Conservation (phyloP, 2,888 invertebrate species). For the Gasteruption jaculator region DNA sequence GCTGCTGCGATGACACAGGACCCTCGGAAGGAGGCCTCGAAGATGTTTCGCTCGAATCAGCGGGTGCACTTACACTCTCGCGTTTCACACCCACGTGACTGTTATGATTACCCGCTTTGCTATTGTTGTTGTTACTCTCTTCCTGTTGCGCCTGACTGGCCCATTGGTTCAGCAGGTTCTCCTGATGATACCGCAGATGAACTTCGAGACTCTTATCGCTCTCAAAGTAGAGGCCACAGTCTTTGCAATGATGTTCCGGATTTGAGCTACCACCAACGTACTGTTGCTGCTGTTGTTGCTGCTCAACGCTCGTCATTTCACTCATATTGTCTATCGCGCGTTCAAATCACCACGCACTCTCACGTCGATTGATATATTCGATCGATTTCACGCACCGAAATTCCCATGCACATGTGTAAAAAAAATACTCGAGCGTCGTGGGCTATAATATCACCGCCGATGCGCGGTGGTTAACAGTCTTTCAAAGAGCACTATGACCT, state of each 20-base stretch:
- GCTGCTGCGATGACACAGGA: constrained; percentile 50
- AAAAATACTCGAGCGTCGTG: too few relatives aligned
- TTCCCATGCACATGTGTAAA: constrained; percentile 1
- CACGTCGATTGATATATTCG: constrained; percentile 11
- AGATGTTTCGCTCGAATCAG: constrained; percentile 68
- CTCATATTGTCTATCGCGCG: constrained; percentile 41
- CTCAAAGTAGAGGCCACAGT: constrained; percentile 72
- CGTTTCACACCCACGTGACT: constrained; percentile 54
- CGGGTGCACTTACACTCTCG: constrained; percentile 58
- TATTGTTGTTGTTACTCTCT: constrained; percentile 65
- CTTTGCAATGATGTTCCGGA: constrained; percentile 67
- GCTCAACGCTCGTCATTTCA: constrained; percentile 44
- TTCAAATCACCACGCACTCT: background rate
- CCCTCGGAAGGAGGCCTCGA: constrained; percentile 56
- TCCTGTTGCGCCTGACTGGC: constrained; percentile 58
- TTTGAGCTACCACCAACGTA: constrained; percentile 41
- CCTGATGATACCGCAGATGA: constrained; percentile 76
- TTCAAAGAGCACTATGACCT: too few relatives aligned
- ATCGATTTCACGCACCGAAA: constrained; percentile 6
- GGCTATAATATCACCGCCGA: too few relatives aligned
- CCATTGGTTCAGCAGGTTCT: constrained; percentile 73
- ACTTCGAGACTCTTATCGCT: constrained; percentile 74
- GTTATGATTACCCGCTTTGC: constrained; percentile 47
- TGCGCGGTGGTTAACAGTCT: too few relatives aligned
- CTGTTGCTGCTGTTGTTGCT: constrained; percentile 55